Evolutionary conservation across 2,113 vertebrate genomes (phyloP).

Genomic region (Merops nubicus): DNA sequence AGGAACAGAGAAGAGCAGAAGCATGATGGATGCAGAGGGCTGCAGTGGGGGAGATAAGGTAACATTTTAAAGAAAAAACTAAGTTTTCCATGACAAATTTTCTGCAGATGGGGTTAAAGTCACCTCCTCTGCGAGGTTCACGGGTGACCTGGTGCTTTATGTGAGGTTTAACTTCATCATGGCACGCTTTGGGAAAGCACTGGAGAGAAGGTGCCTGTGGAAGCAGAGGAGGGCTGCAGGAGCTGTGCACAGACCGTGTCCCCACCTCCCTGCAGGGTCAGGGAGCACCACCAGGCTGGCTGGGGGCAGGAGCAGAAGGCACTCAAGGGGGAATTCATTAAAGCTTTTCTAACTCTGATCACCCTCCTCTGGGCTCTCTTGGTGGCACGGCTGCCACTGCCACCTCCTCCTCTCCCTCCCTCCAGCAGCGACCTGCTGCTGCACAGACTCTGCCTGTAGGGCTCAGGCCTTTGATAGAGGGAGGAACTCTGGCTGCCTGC

Average conservation of each 20-base stretch:
- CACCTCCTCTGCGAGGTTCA: not conserved
- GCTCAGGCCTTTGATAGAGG: conserved; percentile 22
- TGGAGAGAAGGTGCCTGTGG: not conserved
- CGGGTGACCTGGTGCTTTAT: not conserved
- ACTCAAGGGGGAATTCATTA: not conserved
- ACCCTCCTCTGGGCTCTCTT: not conserved
- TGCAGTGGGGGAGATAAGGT: not conserved
- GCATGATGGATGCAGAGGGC: not conserved
- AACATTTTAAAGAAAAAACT: not conserved
- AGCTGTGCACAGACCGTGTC: not conserved
- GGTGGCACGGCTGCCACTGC: not conserved
- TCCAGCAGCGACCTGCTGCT: not conserved
- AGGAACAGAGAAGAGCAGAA: not conserved
- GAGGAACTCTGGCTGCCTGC: not conserved
- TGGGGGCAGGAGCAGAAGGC: not conserved
- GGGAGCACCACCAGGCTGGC: not conserved
- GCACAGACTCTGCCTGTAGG: not conserved
- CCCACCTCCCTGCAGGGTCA: not conserved
- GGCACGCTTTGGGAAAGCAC: not conserved
- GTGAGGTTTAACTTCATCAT: not conserved
- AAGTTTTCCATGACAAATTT: not conserved
- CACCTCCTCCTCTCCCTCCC: not conserved
- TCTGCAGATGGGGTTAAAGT: not conserved
- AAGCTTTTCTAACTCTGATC: not conserved
- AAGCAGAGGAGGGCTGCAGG: not conserved